Percentiles rank a stretch among this genome's conserved stretches.
phyloP scores from a whole-genome alignment of 2,888 invertebrate genomes.

The Platycheirus albimanus region DNA sequence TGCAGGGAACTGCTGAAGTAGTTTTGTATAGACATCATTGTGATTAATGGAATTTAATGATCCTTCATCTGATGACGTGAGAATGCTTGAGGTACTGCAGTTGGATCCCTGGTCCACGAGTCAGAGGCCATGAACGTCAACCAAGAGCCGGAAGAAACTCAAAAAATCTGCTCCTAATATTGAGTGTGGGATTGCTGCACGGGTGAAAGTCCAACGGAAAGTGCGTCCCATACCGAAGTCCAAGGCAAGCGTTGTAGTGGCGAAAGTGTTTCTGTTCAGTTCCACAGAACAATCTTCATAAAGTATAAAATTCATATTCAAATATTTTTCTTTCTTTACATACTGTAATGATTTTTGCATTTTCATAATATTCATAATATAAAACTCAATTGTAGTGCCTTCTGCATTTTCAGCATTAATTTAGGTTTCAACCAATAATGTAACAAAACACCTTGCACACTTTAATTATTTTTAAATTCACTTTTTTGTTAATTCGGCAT shows the following conservation, averaged over 20 bases:
- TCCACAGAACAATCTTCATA: too few relatives aligned
- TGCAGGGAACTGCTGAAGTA: background rate
- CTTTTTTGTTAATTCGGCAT: too few relatives aligned
- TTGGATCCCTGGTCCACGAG: background rate
- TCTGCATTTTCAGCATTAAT: too few relatives aligned
- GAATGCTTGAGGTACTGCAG: background rate
- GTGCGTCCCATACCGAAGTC: background rate
- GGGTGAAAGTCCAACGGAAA: background rate
- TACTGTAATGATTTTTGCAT: too few relatives aligned
- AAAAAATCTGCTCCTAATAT: conserved; percentile 20
- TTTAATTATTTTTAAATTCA: too few relatives aligned
- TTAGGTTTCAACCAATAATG: too few relatives aligned
- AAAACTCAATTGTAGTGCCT: too few relatives aligned
- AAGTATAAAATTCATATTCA: too few relatives aligned
- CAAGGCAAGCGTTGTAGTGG: background rate
- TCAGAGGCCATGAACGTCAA: background rate
- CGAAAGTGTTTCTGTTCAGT: background rate
- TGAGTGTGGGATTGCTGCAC: conserved; percentile 20
- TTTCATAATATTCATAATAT: too few relatives aligned
- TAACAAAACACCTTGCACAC: too few relatives aligned
- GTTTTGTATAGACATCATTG: background rate
- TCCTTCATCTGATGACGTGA: conserved; percentile 12
- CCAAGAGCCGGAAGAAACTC: background rate
- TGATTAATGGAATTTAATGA: background rate
- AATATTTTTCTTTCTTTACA: too few relatives aligned